These are phyloP conservation scores for Nephrotoma flavescens DNA, from an alignment of 2,888 invertebrate species.

Conservation along the genomic window DNA sequence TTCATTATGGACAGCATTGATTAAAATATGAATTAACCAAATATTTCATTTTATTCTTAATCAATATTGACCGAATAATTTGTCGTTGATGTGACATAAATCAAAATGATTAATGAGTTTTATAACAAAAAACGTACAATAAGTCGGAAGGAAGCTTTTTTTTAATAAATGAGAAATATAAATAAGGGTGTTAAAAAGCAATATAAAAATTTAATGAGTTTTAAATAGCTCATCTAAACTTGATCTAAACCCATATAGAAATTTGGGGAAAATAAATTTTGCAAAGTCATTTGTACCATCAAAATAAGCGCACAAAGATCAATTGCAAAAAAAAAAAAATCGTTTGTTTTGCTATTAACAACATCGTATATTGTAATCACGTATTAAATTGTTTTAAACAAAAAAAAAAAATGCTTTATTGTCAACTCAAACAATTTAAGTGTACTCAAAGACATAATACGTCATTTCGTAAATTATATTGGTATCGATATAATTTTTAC, in stretches of 20 bases:
- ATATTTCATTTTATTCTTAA: not conserved
- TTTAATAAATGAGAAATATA: not conserved
- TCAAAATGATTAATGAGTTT: not conserved
- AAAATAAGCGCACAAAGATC: not conserved
- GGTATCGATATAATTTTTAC: not conserved
- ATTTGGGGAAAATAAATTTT: not conserved
- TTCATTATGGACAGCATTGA: too few relatives aligned
- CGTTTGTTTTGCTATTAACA: not conserved
- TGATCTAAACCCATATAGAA: not conserved
- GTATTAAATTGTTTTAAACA: not conserved
- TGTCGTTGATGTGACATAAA: not conserved
- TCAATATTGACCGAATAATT: not conserved
- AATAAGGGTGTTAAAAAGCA: too few relatives aligned
- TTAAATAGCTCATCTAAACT: too few relatives aligned
- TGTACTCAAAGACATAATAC: not conserved
- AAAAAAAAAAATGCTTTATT: not conserved
- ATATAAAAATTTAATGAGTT: too few relatives aligned
- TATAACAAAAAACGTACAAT: not conserved
- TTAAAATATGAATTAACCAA: too few relatives aligned
- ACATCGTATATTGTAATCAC: too few relatives aligned
- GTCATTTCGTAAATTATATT: not conserved
- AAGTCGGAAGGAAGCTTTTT: not conserved
- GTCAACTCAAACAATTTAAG: not conserved
- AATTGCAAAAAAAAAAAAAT: not conserved
- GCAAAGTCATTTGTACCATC: not conserved